phyloP scores from a whole-genome alignment of 92 coral and sea anemone species.

The Montipora capitata region DNA sequence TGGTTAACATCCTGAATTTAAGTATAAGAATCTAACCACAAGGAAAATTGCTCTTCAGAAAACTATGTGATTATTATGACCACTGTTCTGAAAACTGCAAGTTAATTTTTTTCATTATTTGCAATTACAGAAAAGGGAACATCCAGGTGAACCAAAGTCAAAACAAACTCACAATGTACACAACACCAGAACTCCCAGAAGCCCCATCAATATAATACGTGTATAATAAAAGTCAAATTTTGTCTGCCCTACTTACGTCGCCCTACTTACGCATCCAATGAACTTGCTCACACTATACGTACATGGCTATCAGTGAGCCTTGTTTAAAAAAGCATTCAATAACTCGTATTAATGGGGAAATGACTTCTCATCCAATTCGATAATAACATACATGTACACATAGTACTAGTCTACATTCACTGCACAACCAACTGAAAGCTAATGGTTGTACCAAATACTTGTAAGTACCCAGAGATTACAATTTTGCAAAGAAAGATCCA shows the following conservation, averaged over 20 bases:
- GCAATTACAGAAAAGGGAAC: not conserved
- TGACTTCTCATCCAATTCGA: slow-evolving; percentile 7
- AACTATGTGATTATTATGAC: not conserved
- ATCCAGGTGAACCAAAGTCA: not conserved
- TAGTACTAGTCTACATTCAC: not conserved
- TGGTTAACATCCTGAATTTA: not conserved
- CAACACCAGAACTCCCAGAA: not conserved
- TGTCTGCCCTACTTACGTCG: slow-evolving; percentile 92
- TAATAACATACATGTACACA: not conserved
- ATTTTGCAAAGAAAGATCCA: too few relatives aligned
- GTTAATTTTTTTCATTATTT: not conserved
- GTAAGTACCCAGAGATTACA: too few relatives aligned
- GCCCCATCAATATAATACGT: slow-evolving; percentile 15
- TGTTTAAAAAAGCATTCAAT: slow-evolving; percentile 97
- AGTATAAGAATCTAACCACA: too few relatives aligned
- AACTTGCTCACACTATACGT: slow-evolving; percentile 82
- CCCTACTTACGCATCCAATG: slow-evolving; percentile 99
- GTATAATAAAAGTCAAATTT: slow-evolving; percentile 49
- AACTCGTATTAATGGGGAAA: slow-evolving; percentile 78
- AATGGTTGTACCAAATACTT: too few relatives aligned
- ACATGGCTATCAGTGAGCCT: slow-evolving; percentile 96
- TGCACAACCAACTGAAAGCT: not conserved
- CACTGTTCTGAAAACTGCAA: not conserved
- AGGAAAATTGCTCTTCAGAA: too few relatives aligned
- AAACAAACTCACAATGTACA: not conserved